Conservation (phyloP, 2,113 vertebrate genomes). For the Thamnaconus septentrionalis region DNA sequence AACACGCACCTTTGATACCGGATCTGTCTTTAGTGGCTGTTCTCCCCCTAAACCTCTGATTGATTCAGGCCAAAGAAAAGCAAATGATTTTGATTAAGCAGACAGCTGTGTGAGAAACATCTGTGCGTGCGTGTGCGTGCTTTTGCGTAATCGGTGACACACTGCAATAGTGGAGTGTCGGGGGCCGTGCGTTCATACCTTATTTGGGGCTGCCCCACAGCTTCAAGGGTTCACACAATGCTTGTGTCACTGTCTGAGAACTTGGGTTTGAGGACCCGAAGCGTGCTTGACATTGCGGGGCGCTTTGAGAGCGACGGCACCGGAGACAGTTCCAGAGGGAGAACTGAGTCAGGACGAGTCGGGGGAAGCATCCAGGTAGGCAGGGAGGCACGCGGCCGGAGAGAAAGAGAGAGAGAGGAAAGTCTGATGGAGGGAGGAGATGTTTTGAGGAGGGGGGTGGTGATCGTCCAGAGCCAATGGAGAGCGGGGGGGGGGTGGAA, state of each 20-base stretch:
- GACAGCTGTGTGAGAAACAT: neutral
- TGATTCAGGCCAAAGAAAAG: too few relatives aligned
- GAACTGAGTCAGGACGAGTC: slow-evolving; percentile 1
- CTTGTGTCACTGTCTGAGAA: slow-evolving; percentile 62
- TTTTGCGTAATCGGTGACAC: slow-evolving; percentile 44
- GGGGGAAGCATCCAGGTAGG: slow-evolving; percentile 14
- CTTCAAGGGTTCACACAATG: slow-evolving; percentile 61
- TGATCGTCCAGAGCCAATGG: slow-evolving; percentile 68
- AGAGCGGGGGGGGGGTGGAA: slow-evolving; percentile 55
- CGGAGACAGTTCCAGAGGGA: slow-evolving; percentile 12
- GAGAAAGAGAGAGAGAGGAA: slow-evolving; percentile 30
- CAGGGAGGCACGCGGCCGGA: slow-evolving; percentile 16
- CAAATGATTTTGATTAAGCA: neutral
- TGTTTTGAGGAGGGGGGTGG: slow-evolving; percentile 54
- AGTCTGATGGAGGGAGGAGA: slow-evolving; percentile 61
- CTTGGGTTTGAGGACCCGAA: slow-evolving; percentile 38
- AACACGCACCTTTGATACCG: too few relatives aligned
- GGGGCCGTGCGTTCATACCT: slow-evolving; percentile 65
- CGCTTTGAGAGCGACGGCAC: slow-evolving; percentile 18
- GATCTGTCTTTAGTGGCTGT: too few relatives aligned
- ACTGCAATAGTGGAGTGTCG: slow-evolving; percentile 47
- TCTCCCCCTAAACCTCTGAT: too few relatives aligned
- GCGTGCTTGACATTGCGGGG: slow-evolving; percentile 14
- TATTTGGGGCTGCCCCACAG: slow-evolving; percentile 72
- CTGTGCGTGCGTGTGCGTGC: neutral